Conservation (phyloP, 1,140 invertebrate genomes). For the Pygmarrhopalites habei region DNA sequence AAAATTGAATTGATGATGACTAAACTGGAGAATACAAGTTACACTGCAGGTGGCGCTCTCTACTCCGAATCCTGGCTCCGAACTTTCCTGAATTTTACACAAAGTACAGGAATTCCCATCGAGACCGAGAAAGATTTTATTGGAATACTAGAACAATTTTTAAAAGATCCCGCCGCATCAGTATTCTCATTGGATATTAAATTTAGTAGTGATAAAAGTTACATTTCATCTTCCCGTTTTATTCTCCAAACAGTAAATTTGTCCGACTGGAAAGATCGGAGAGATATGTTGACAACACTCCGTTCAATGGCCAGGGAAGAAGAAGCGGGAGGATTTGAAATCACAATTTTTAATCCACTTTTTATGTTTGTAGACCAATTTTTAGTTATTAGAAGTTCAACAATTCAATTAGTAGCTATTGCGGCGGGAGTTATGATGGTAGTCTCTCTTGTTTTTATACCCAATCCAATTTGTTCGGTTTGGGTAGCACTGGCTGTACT, state of each 20-base stretch:
- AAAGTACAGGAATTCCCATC: conserved; percentile 65
- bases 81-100: conserved; percentile 70
- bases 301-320: conserved; percentile 69
- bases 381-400: conserved; percentile 82
- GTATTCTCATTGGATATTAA: conserved; percentile 74
- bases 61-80: conserved; percentile 89
- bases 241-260: conserved; percentile 84
- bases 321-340: conserved; percentile 49
- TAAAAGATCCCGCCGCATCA: conserved; percentile 62
- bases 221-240: conserved; percentile 74
- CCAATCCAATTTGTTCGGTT: conserved; percentile 81
- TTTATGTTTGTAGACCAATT: conserved; percentile 95
- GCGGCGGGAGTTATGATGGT: conserved; percentile 91
- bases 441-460: conserved; percentile 91
- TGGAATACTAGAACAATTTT: conserved; percentile 65
- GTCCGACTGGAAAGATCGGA: conserved; percentile 79
- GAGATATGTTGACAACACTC: conserved; percentile 77
- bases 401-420: conserved; percentile 84
- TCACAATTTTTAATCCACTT: conserved; percentile 84
- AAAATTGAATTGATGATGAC: conserved; percentile 71
- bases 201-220: conserved; percentile 64
- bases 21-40: conserved; percentile 70
- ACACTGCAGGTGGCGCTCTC: conserved; percentile 59
- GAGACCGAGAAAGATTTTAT: conserved; percentile 66
- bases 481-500: conserved; percentile 94